phyloP scores from a whole-genome alignment of 2,113 vertebrate species.

The Lycaon pictus region DNA sequence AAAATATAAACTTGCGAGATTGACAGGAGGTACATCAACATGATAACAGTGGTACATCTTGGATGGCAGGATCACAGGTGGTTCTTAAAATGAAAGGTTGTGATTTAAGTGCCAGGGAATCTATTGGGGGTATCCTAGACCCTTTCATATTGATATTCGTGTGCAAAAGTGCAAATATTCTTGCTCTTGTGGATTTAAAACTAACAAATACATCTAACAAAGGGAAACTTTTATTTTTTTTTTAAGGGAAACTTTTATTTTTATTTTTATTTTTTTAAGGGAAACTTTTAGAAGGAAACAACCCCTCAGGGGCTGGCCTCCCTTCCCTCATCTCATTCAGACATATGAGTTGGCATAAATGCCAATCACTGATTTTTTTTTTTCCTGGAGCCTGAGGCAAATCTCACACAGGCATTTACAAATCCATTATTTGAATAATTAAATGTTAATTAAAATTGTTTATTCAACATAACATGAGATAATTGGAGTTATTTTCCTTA shows the following conservation, averaged over 20 bases:
- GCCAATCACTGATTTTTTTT: constrained; percentile 3
- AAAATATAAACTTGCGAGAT: too few relatives aligned
- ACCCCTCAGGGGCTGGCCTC: neutral
- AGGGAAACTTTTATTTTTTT: neutral
- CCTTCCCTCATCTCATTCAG: neutral
- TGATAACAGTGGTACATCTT: neutral
- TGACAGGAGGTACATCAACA: neutral
- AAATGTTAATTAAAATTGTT: constrained; percentile 47
- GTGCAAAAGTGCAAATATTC: neutral
- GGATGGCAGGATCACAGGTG: neutral
- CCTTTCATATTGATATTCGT: neutral
- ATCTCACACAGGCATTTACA: neutral
- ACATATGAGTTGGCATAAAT: neutral
- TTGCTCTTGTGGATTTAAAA: neutral
- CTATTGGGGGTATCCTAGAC: neutral
- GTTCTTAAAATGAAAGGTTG: neutral
- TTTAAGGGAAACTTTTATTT: too few relatives aligned
- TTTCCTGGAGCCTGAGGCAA: neutral
- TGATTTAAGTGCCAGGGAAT: neutral
- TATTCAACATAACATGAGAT: neutral
- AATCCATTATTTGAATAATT: constrained; percentile 25
- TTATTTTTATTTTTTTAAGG: too few relatives aligned
- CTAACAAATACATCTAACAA: neutral
- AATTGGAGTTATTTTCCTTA: constrained; percentile 45
- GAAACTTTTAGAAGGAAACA: constrained; percentile 3